These are phyloP conservation scores for Drosophila paucipuncta DNA, from an alignment of 2,888 invertebrate species.

Conservation along the genomic window DNA sequence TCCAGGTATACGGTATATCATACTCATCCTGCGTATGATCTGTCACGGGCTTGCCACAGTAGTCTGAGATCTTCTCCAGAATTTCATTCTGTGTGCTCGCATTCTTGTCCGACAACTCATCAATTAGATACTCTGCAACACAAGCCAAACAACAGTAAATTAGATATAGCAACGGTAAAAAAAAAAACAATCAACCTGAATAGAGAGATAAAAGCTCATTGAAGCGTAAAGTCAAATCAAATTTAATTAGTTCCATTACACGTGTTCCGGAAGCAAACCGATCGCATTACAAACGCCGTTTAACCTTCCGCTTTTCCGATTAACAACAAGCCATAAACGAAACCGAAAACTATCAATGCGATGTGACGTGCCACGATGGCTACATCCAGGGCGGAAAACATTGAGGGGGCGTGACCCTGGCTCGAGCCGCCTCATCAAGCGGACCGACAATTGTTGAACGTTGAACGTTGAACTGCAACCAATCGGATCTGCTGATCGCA, in stretches of 20 bases:
- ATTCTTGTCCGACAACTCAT: conserved; percentile 81
- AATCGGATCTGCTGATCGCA: conserved; percentile 3
- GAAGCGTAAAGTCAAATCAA: conserved; percentile 63
- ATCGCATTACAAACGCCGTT: conserved; percentile 61
- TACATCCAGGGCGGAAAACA: conserved; percentile 4
- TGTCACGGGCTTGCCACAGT: conserved; percentile 91
- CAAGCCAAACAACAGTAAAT: background rate
- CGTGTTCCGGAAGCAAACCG: conserved; percentile 72
- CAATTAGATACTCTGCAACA: conserved; percentile 80
- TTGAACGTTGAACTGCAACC: conserved; percentile 11
- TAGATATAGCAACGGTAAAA: conserved; percentile 8
- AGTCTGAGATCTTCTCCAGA: conserved; percentile 87
- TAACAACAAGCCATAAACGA: conserved; percentile 2
- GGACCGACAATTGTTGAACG: conserved; percentile 19
- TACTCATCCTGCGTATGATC: conserved; percentile 88
- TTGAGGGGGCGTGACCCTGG: conserved; percentile 31
- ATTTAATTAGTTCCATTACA: conserved; percentile 64
- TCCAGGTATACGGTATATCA: conserved; percentile 90
- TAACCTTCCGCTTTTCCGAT: conserved; percentile 61
- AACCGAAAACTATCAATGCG: conserved; percentile 26
- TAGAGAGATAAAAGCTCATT: conserved; percentile 27
- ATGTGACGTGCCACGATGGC: conserved; percentile 8
- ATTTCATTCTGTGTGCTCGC: conserved; percentile 78
- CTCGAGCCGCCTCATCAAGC: conserved; percentile 21
- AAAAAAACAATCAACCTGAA: background rate